Base-by-base conservation (phyloP, 2,888 invertebrate species). In the Anticlea derivata region DNA sequence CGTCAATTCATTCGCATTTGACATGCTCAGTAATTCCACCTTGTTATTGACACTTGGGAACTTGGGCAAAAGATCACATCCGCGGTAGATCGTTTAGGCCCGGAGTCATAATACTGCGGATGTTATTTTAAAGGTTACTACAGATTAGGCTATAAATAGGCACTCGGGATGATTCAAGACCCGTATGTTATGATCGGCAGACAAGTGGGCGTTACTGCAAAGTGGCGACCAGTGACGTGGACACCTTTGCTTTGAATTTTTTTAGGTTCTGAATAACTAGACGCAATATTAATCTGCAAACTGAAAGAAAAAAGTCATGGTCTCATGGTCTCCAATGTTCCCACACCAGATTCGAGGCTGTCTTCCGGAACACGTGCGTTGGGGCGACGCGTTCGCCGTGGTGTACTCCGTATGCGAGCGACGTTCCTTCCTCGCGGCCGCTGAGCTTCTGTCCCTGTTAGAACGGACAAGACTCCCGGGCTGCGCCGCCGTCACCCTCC, bases 311-410 rank as follows among this genome's bases (percentile, higher is more conserved):
- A 27, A 11, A 30, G 13, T 7, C 31, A 17, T 1, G 5, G 23
- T 23, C 23, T 23, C 23, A 23, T 23, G 7, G 11, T 24, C 10
- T 5, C 23, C 35, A 30, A 23, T 31, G 13, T 33, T 10, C 10
- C 66, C 70, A 65, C 47, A 89, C 27, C 87, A 94, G 94, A 93
- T 94, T 68, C 94, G 94, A 60, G 95, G 94, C 13, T 95, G 95
- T 70, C 83, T 95, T 23, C 94, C 93, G 63, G 95, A 95, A 68
- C 95, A 95, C 79, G 92, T 95, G 66, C 91, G 95, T 75, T 96
- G 96, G 95, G 96, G 95, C 39, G 96, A 96, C 73, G 95, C 95
- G 8, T 96, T 95, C 82, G 95, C 96, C 29, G 93, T 96, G 57
- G 95, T 96, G 38, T 96, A 96, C 86, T 95, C 95, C 34, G 95